phyloP scores from a whole-genome alignment of 1,140 invertebrate genomes.

The Drosophila aff. region DNA sequence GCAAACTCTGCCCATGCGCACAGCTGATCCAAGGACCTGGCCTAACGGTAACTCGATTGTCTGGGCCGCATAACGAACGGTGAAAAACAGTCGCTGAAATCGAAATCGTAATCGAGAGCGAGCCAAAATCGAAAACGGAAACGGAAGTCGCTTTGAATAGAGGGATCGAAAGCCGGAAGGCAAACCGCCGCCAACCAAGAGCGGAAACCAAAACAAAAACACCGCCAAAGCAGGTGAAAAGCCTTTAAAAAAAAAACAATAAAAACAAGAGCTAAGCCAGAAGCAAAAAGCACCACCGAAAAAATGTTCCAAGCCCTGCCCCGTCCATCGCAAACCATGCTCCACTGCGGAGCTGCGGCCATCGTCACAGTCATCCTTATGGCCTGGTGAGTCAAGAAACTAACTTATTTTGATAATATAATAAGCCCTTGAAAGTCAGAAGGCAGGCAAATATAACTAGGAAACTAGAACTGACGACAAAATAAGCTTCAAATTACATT shows the following conservation, averaged over 20 bases:
- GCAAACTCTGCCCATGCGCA: constrained; percentile 42
- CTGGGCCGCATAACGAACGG: not conserved
- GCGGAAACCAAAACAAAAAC: constrained; percentile 4
- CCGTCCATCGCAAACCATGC: constrained; percentile 52
- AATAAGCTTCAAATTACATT: not conserved
- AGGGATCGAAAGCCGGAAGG: not conserved
- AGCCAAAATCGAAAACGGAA: constrained; percentile 1
- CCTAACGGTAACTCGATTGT: constrained; percentile 29
- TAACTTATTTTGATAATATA: not conserved
- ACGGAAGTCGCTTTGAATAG: constrained; percentile 18
- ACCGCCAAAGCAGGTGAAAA: not conserved
- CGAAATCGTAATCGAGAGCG: constrained; percentile 14
- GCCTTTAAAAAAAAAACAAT: not conserved
- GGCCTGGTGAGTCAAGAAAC: constrained; percentile 55
- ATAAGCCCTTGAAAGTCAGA: not conserved
- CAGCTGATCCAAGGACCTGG: constrained; percentile 41
- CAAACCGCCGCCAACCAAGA: constrained; percentile 13
- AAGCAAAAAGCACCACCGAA: constrained; percentile 5
- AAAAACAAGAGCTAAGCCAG: not conserved
- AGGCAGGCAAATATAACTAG: not conserved
- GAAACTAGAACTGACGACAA: not conserved
- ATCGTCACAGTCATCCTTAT: constrained; percentile 55
- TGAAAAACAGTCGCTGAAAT: not conserved
- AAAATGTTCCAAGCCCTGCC: constrained; percentile 63
- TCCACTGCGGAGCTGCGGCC: constrained; percentile 45